Percentiles rank a stretch among this genome's conserved stretches.
phyloP scores from a whole-genome alignment of 2,888 invertebrate species.

The Agrochola litura region DNA sequence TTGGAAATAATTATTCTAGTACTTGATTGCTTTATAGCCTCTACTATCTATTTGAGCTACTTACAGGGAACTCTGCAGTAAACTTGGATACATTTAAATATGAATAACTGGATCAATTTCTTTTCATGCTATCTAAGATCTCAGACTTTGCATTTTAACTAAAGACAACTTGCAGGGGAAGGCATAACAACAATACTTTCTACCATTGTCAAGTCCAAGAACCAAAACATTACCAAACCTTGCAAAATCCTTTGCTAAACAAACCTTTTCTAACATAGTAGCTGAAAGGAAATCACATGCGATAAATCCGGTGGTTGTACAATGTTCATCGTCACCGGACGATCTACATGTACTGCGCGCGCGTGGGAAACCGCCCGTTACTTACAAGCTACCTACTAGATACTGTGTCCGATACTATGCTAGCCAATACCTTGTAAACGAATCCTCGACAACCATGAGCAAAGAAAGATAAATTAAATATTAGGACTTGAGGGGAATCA shows the following conservation, averaged over 20 bases:
- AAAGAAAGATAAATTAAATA: background rate
- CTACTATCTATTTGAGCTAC: slow-evolving; percentile 19
- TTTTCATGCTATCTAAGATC: background rate
- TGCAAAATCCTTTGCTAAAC: slow-evolving; percentile 1
- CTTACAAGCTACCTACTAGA: slow-evolving; percentile 59
- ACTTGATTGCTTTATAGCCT: slow-evolving; percentile 24
- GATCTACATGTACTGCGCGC: slow-evolving; percentile 75
- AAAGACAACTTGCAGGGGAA: background rate
- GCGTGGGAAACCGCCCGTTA: slow-evolving; percentile 78
- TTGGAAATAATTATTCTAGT: slow-evolving; percentile 20
- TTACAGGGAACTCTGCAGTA: slow-evolving; percentile 4
- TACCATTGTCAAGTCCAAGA: background rate
- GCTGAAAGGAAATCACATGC: slow-evolving; percentile 51
- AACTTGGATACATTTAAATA: background rate
- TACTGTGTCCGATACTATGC: slow-evolving; percentile 44
- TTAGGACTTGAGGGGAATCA: background rate
- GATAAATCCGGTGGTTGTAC: slow-evolving; percentile 60
- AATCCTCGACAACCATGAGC: slow-evolving; percentile 16
- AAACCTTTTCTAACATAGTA: slow-evolving; percentile 25
- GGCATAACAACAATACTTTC: background rate
- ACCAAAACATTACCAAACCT: background rate
- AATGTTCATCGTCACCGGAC: slow-evolving; percentile 67
- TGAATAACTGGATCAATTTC: background rate
- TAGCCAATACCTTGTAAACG: slow-evolving; percentile 45
- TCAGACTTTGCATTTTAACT: background rate